Percentiles rank a stretch among this genome's conserved stretches.
Evolutionary conservation across 2,797 vertebrate species (phyloP).

Genomic region (Mustela erminea): DNA sequence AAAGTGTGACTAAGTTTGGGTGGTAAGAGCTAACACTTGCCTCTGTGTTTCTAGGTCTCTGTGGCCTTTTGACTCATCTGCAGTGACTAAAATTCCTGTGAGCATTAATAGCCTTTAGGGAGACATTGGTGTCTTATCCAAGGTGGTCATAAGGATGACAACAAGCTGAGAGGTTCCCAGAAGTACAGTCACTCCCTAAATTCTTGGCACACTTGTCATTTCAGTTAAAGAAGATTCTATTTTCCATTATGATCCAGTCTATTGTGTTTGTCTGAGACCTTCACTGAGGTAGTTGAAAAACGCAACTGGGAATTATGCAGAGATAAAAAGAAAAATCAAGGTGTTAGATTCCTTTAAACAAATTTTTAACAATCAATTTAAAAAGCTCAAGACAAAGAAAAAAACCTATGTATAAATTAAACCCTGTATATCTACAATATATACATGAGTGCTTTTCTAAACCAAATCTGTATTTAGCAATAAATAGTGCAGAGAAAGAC

Average conservation of each 20-base stretch:
- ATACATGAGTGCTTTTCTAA: neutral
- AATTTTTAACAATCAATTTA: neutral
- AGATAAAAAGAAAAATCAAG: conserved; percentile 15
- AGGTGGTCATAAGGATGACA: neutral
- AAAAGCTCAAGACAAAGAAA: neutral
- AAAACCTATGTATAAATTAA: neutral
- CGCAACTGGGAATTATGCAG: neutral
- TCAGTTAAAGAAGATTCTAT: conserved; percentile 46
- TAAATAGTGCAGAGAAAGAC: neutral
- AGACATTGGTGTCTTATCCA: conserved; percentile 22
- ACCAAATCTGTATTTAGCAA: neutral
- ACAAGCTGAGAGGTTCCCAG: neutral
- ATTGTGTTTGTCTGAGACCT: neutral
- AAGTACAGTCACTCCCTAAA: neutral
- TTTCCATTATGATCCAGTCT: conserved; percentile 31
- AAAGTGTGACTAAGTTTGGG: neutral
- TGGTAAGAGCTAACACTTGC: neutral
- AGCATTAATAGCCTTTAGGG: neutral
- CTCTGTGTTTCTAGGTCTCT: neutral
- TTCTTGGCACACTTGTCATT: conserved; percentile 43
- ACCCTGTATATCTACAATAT: neutral
- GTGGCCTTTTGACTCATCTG: conserved; percentile 42
- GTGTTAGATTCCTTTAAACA: neutral
- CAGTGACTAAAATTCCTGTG: conserved; percentile 51
- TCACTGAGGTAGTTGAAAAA: neutral